Evolutionary conservation across 2,888 invertebrate genomes (phyloP), one percentile per base, ranked within the genome.

Genomic region (Pilophorus perplexus): DNA sequence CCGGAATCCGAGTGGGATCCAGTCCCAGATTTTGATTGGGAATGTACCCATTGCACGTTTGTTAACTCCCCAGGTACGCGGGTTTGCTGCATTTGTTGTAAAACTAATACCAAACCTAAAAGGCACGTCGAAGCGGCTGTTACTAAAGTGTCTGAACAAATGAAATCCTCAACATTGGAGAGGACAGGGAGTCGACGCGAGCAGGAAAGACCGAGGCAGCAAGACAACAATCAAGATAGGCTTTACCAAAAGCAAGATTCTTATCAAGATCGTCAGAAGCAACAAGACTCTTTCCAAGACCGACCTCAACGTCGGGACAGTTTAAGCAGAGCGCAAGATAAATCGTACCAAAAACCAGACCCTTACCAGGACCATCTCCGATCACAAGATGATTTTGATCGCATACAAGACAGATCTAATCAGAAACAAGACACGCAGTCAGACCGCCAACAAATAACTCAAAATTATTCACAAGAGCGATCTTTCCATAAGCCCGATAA

Each of bases 1-100:
- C 69, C 71, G 23, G 62, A 70, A 37, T 16, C 44, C 18, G 44
- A 67, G 12, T 59, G 69, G 48, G 70, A 64, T 25, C 68, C 70
- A 6, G 55, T 71, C 22, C 71, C 71, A 12, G 71, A 69, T 33
- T 71, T 69, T 42, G 73, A 72, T 64, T 94, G 93, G 93, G 85
- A 89, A 71, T 94, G 93, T 76, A 90, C 91, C 74, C 90, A 92
- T 74, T 94, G 93, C 75, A 94, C 93, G 0, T 93, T 86, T 75
- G 87, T 92, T 2, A 94, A 94, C 75, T 87, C 88, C 68, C 79
- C 88, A 0, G 88, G 87, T 18, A 84, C 86, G 0, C 85, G 87
- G 72, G 88, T 93, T 38, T 93, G 93, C 75, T 82, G 83, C 12
- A 85, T 93, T 57, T 94, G 93, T 75, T 93, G 93, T 74, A 91